Conservation (phyloP, 2,888 invertebrate genomes). For the Drosophila helvetica region DNA sequence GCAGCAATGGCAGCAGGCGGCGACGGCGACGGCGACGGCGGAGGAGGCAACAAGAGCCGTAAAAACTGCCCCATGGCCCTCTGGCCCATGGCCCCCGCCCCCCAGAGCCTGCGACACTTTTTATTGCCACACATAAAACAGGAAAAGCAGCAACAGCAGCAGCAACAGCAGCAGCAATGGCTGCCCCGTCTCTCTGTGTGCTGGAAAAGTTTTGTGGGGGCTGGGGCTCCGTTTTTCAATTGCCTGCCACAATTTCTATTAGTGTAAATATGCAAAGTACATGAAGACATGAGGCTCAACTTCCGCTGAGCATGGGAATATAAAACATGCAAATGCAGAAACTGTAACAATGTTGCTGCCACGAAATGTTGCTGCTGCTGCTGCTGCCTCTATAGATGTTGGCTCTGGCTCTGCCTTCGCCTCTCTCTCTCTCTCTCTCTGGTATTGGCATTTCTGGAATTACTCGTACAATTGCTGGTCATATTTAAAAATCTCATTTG, state of each 20-base stretch:
- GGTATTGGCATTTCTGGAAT: slow-evolving; percentile 61
- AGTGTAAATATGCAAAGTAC: slow-evolving; percentile 80
- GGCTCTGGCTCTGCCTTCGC: slow-evolving; percentile 1
- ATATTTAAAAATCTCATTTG: slow-evolving; percentile 68
- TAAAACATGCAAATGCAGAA: slow-evolving; percentile 61
- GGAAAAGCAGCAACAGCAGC: slow-evolving; percentile 45
- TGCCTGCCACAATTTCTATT: slow-evolving; percentile 77
- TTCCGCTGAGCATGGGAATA: slow-evolving; percentile 73
- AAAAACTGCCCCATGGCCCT: slow-evolving; percentile 71
- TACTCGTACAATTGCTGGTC: slow-evolving; percentile 54
- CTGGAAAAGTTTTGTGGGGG: slow-evolving; percentile 52
- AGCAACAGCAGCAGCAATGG: slow-evolving; percentile 30
- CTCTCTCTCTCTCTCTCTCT: slow-evolving; percentile 23
- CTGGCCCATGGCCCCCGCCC: slow-evolving; percentile 6
- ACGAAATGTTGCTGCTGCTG: slow-evolving; percentile 7
- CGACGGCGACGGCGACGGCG: neutral
- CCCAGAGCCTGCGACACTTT: slow-evolving; percentile 69
- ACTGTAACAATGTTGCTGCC: slow-evolving; percentile 68
- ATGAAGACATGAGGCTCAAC: slow-evolving; percentile 80
- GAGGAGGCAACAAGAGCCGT: slow-evolving; percentile 53
- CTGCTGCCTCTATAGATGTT: slow-evolving; percentile 10
- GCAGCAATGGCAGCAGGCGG: slow-evolving; percentile 33
- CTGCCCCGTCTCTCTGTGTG: neutral
- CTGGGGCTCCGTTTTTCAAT: slow-evolving; percentile 64
- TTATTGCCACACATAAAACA: slow-evolving; percentile 78